A percentile compares a stretch with the other conserved stretches of the same genome.
These are phyloP conservation scores for Monochamus saltuarius DNA, from an alignment of 1,140 invertebrate species.

Conservation along the genomic window DNA sequence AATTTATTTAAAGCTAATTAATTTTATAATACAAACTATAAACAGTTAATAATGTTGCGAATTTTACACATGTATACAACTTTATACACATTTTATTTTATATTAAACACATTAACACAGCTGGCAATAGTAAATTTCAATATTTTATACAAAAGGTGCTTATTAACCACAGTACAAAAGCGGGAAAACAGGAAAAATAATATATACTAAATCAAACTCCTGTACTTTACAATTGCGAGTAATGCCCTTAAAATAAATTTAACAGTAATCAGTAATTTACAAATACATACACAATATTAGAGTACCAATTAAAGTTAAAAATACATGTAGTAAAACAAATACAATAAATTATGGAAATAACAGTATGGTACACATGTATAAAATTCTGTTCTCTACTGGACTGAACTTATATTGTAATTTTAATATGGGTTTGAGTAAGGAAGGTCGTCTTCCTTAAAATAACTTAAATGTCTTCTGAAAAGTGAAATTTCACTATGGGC, in stretches of 20 bases:
- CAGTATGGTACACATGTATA: constrained; percentile 27
- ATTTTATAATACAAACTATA: constrained; percentile 39
- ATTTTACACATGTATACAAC: constrained; percentile 38
- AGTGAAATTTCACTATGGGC: background rate
- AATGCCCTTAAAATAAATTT: constrained; percentile 10
- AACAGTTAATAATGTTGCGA: constrained; percentile 29
- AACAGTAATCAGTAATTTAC: background rate
- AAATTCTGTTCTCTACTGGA: constrained; percentile 14
- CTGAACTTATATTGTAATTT: constrained; percentile 3
- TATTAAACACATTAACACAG: constrained; percentile 14
- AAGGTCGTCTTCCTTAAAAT: constrained; percentile 27
- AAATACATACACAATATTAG: constrained; percentile 4
- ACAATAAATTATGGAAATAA: background rate
- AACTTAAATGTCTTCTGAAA: constrained; percentile 14
- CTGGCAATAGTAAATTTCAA: constrained; percentile 1
- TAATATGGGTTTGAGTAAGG: constrained; percentile 15
- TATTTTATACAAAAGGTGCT: no score
- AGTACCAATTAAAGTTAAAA: background rate
- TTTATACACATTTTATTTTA: constrained; percentile 9
- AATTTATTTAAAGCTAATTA: constrained; percentile 28
- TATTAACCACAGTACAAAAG: background rate
- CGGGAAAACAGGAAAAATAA: background rate
- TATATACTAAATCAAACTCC: background rate
- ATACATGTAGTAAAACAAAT: constrained; percentile 4
- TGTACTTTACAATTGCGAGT: background rate